phyloP scores from a whole-genome alignment of 2,797 vertebrate genomes.

The Falco naumanni region DNA sequence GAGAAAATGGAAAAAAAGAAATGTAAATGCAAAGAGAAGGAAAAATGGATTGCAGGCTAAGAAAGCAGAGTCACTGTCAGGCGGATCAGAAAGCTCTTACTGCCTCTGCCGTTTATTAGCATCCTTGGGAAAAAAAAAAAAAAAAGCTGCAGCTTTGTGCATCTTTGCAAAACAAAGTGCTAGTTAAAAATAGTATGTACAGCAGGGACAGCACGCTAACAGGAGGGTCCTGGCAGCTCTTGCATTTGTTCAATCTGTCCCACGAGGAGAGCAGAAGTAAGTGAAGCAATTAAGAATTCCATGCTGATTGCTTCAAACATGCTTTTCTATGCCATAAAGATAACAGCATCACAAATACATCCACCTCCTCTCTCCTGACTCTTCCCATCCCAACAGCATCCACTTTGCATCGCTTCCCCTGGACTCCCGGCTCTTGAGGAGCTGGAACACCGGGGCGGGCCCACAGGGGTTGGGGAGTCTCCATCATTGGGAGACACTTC shows the following conservation, averaged over 20 bases:
- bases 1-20: neutral
- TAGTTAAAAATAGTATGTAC: conserved; percentile 69
- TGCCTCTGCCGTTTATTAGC: conserved; percentile 59
- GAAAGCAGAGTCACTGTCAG: neutral
- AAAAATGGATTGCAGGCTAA: neutral
- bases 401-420: neutral
- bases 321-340: conserved; percentile 89
- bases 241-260: conserved; percentile 80
- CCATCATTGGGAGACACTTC: neutral
- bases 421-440: neutral
- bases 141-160: conserved; percentile 59
- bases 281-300: conserved; percentile 94
- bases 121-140: conserved; percentile 11
- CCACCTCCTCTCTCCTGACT: conserved; percentile 43
- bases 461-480: neutral
- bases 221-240: conserved; percentile 80
- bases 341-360: conserved; percentile 83
- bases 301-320: conserved; percentile 91
- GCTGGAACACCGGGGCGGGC: neutral
- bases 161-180: conserved; percentile 75
- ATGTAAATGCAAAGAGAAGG: neutral
- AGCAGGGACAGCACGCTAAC: conserved; percentile 62
- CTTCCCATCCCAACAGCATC: neutral
- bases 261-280: conserved; percentile 86
- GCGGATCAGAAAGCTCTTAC: neutral